Base-by-base conservation (phyloP, 2,797 vertebrate species). In the Hyperoplus immaculatus region DNA sequence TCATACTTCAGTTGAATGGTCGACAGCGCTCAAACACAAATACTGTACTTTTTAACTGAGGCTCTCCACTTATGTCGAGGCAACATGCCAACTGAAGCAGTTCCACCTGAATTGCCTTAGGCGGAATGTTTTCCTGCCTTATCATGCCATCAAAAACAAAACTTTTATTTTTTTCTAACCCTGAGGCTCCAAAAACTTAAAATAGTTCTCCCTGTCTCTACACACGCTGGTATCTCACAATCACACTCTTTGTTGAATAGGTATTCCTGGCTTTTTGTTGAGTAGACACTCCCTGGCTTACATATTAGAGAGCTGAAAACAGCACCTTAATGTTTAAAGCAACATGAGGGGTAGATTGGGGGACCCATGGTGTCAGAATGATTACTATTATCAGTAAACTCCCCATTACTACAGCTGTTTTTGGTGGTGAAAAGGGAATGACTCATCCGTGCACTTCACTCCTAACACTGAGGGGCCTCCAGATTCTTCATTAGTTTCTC, bases 361-460 rank as follows among this genome's bases (percentile, higher is more conserved):
- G 14, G 45, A 29, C 41, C 5, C 49, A 29, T 29, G 29, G 38
- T 53, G 51, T 62, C 21, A 16, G 16, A 14, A 53, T 18, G 29
- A 70, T 68, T 4, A 53, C 54, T 53, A 5, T 82, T 41, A 66
- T 67, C 47, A 49, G 36, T 14, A 55, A 71, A 64, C 45, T 54
- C 16, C 15, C 10, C 6, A 13, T 50, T 66, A 41, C 39, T 56
- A 51, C 29, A 61, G 47, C 72, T 66, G 72, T 11, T 82, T 71
- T 47, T 53, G 50, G 72, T 72, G 10, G 45, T 9, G 7, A 7
- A 43, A 8, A 18, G 7, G 21, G 13, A 57, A 36, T 21, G 77
- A 80, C 61, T 70, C 59, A 54, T 75, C 39, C 16, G 67, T 39
- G 16, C 10, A 67, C 21, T 57, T 49, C 49, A 56, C 12, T 50